Percentiles rank a stretch among this genome's conserved stretches.
Evolutionary conservation across 2,113 vertebrate genomes (phyloP).

Genomic region (Prionailurus bengalensis): DNA sequence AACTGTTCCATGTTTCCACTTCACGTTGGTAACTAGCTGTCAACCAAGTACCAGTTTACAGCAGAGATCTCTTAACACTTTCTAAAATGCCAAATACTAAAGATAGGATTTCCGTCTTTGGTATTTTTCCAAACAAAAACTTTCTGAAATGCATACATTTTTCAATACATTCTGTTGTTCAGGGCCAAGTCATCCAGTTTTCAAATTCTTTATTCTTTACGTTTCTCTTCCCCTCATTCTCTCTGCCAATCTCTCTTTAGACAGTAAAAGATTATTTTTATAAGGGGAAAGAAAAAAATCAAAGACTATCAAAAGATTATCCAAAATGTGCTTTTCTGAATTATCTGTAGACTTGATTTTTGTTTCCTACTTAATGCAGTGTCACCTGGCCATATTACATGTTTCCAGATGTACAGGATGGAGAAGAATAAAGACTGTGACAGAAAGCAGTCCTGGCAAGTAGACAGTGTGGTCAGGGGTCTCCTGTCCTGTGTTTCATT

Average conservation of each 20-base stretch:
- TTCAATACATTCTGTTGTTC: neutral
- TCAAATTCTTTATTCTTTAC: neutral
- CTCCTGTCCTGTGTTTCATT: neutral
- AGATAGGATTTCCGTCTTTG: neutral
- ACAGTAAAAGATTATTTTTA: conserved; percentile 26
- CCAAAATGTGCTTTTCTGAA: neutral
- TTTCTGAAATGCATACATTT: neutral
- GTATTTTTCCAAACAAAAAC: neutral
- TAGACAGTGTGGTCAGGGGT: neutral
- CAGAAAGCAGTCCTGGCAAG: neutral
- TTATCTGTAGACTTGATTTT: conserved; percentile 10
- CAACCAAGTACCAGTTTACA: neutral
- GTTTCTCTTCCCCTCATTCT: neutral
- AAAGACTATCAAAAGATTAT: neutral
- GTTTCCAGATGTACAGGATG: neutral
- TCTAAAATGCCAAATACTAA: neutral
- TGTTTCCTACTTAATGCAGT: neutral
- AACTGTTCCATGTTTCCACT: neutral
- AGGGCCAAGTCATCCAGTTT: neutral
- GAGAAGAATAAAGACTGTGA: neutral
- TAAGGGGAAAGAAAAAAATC: neutral
- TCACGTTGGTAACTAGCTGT: neutral
- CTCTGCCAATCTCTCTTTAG: neutral
- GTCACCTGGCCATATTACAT: neutral
- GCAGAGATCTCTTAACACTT: neutral